Percentiles rank a stretch among this genome's conserved stretches.
These are phyloP conservation scores for Melanotaenia duboulayi DNA, from an alignment of 2,113 vertebrate species.

Conservation along the genomic window DNA sequence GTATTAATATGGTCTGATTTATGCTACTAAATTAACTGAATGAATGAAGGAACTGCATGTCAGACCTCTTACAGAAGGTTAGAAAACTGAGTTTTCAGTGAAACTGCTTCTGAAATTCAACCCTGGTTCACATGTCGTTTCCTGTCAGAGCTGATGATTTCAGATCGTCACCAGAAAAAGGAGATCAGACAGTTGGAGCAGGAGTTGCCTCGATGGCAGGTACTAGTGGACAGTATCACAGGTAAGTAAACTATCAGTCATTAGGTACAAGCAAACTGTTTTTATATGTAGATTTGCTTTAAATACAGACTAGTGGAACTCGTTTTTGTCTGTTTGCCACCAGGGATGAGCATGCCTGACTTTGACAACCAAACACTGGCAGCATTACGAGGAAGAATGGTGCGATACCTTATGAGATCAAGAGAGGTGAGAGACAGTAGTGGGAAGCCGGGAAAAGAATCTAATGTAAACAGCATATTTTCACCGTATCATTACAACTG, in stretches of 20 bases:
- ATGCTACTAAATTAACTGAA: too few relatives aligned
- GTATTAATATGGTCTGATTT: background rate
- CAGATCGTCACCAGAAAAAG: conserved; percentile 93
- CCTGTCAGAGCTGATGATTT: conserved; percentile 89
- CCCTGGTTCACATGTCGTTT: background rate
- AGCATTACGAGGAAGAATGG: conserved; percentile 93
- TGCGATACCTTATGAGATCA: conserved; percentile 95
- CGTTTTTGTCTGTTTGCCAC: background rate
- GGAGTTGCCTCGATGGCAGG: conserved; percentile 95
- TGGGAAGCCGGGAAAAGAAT: background rate
- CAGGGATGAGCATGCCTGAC: conserved; percentile 95
- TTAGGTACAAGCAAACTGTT: background rate
- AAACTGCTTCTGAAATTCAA: background rate
- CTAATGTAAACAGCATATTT: background rate
- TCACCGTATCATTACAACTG: background rate
- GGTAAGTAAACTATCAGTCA: conserved; percentile 74
- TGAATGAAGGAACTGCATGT: too few relatives aligned
- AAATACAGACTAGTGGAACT: background rate
- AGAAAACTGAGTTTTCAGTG: background rate
- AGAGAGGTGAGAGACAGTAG: conserved; percentile 83
- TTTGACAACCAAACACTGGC: conserved; percentile 97
- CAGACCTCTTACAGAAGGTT: background rate
- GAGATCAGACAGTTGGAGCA: conserved; percentile 96
- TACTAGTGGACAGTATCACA: conserved; percentile 94
- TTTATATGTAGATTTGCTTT: background rate